Conservation (phyloP, 2,888 invertebrate species). For the Cylloceria caligata region DNA sequence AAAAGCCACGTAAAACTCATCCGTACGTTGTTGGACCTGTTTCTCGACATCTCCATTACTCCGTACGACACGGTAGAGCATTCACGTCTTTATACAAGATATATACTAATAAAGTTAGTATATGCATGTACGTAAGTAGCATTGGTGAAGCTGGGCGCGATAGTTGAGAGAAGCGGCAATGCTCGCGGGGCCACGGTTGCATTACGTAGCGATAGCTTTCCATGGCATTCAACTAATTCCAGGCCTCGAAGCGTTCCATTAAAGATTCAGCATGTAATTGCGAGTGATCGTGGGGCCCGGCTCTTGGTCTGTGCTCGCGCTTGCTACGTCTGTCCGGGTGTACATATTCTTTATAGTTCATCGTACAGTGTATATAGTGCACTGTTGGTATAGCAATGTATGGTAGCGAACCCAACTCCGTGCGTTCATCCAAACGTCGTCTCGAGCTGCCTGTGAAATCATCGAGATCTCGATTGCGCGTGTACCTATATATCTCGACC, state of each 20-base stretch:
- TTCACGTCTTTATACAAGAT: constrained; percentile 6
- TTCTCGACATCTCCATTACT: constrained; percentile 36
- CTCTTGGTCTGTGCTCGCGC: constrained; percentile 60
- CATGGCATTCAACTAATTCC: constrained; percentile 84
- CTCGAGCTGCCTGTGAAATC: constrained; percentile 60
- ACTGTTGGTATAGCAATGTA: constrained; percentile 22
- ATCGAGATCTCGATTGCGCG: constrained; percentile 69
- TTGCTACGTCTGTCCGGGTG: constrained; percentile 12
- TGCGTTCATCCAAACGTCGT: constrained; percentile 51
- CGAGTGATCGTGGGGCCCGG: constrained; percentile 79
- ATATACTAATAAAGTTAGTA: constrained; percentile 36
- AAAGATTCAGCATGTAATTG: constrained; percentile 85
- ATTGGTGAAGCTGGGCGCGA: constrained; percentile 25
- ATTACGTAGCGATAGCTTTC: constrained; percentile 82
- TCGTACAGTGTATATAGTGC: not conserved
- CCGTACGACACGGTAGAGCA: constrained; percentile 26
- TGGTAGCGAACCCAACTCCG: constrained; percentile 30
- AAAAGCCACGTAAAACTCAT: constrained; percentile 16
- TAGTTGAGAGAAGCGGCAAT: constrained; percentile 37
- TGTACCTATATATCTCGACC: constrained; percentile 44
- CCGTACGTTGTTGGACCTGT: constrained; percentile 18
- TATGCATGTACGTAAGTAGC: constrained; percentile 3
- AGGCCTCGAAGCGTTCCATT: constrained; percentile 84
- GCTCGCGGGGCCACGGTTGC: constrained; percentile 74
- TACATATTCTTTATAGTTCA: constrained; percentile 22